Base-by-base conservation (phyloP, 2,888 invertebrate genomes). In the Cheilosia vulpina region DNA sequence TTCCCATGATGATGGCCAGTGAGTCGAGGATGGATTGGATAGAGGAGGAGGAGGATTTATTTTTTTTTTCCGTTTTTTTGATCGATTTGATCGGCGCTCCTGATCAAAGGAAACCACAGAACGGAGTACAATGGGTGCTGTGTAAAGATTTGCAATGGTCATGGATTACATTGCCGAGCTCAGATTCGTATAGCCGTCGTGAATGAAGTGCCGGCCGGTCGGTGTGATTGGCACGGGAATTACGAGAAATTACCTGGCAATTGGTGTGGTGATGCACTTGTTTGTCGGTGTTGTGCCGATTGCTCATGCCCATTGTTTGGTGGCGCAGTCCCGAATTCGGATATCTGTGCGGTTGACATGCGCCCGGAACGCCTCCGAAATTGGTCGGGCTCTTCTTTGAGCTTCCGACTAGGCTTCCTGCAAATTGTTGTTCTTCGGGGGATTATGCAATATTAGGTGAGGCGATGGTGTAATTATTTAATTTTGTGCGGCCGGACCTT, bases 81-180 rank as follows among this genome's bases (percentile, higher is more conserved):
- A 91, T 92, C 92, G 91, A 91, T 91, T 91, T 91, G 92, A 91
- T 92, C 92, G 92, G 90, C 92, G 91, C 91, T 90, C 85, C 87
- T 90, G 91, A 92, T 91, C 91, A 91, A 91, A 91, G 90, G 88
- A 89, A 91, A 89, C 87, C 82, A 77, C 87, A 89, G 87, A 88
- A 87, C 75, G 47, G 19, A 80, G 50, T 45, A 53, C 80, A 85
- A 68, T 71, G 53, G 76, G 63, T 38, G 55, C 79, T 71, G 76
- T 85, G 81, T 71, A 81, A 76, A 77, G 76, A 81, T 85, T 85
- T 81, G 80, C 85, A 81, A 81, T 85, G 85, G 85, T 85, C 87
- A 82, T 76, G 81, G 75, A 76, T 76, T 81, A 76, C 60, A 85
- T 81, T 68, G 80, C 55, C 53, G 77, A 60, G 81, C 79, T 27